Evolutionary conservation across 2,888 invertebrate species (phyloP).

Genomic region (Trissoscelio sp.): DNA sequence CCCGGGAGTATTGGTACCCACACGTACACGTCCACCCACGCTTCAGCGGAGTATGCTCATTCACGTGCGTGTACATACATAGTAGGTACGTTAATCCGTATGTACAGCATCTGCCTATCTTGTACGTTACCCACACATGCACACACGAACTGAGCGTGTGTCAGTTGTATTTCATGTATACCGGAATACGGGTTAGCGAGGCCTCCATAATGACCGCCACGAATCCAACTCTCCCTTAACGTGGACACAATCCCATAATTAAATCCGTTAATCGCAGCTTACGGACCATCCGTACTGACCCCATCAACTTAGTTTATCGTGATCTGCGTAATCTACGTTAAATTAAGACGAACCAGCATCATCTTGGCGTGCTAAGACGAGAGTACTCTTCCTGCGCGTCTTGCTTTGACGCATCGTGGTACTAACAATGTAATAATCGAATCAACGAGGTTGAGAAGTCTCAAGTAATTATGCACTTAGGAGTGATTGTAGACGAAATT

Average conservation of each 20-base stretch:
- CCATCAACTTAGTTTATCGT: slow-evolving; percentile 83
- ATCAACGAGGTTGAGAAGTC: slow-evolving; percentile 22
- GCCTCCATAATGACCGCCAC: slow-evolving; percentile 79
- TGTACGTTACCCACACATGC: slow-evolving; percentile 53
- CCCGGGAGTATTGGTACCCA: slow-evolving; percentile 29
- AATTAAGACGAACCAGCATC: slow-evolving; percentile 80
- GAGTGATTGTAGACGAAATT: slow-evolving; percentile 39
- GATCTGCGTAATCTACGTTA: slow-evolving; percentile 82
- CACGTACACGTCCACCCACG: slow-evolving; percentile 36
- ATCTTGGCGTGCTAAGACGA: slow-evolving; percentile 50
- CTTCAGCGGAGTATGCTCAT: slow-evolving; percentile 13
- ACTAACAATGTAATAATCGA: slow-evolving; percentile 52
- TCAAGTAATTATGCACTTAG: slow-evolving; percentile 43
- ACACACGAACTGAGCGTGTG: slow-evolving; percentile 39
- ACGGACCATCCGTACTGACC: slow-evolving; percentile 80
- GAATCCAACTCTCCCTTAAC: slow-evolving; percentile 76
- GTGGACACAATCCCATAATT: slow-evolving; percentile 78
- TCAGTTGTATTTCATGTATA: slow-evolving; percentile 61
- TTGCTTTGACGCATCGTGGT: slow-evolving; percentile 19
- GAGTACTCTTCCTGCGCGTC: slow-evolving; percentile 26
- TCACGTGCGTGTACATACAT: slow-evolving; percentile 60
- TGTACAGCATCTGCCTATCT: slow-evolving; percentile 65
- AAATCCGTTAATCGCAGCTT: slow-evolving; percentile 84
- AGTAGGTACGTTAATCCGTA: slow-evolving; percentile 60
- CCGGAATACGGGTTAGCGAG: slow-evolving; percentile 78